These are phyloP conservation scores for Hemicentrotus pulcherrimus DNA, from an alignment of 35 echinoderm and acorn worm species.

Conservation along the genomic window DNA sequence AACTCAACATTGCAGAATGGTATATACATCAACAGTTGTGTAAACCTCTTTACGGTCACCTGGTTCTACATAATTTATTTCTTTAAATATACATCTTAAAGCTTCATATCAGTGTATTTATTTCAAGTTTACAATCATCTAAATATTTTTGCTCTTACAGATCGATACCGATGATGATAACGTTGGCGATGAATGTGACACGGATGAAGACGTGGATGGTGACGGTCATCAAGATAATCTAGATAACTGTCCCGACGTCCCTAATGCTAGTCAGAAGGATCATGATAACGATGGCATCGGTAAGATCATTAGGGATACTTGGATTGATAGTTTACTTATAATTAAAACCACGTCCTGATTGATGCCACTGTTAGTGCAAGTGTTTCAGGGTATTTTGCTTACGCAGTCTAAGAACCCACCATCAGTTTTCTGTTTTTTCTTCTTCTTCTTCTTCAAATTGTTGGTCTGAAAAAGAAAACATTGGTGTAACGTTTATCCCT, in stretches of 20 bases:
- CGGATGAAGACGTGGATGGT: slow-evolving; percentile 76
- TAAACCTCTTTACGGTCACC: background rate
- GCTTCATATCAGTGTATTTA: background rate
- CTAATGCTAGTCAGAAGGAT: slow-evolving; percentile 89
- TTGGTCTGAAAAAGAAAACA: no score
- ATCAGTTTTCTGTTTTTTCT: no score
- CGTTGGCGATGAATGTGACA: slow-evolving; percentile 98
- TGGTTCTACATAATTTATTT: no score
- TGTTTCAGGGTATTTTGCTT: no score
- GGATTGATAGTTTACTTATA: no score
- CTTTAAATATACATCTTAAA: background rate
- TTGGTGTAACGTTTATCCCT: no score
- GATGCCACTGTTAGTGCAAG: no score
- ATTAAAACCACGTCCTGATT: no score
- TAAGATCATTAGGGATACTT: slow-evolving; percentile 45
- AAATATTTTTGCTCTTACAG: slow-evolving; percentile 30
- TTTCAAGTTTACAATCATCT: background rate
- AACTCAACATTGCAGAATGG: background rate
- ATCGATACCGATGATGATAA: slow-evolving; percentile 83
- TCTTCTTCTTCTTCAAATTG: no score
- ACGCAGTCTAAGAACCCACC: no score
- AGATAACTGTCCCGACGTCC: slow-evolving; percentile 87
- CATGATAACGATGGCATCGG: slow-evolving; percentile 88
- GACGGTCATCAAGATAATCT: slow-evolving; percentile 95
- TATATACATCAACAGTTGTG: background rate